Conservation (phyloP, 2,888 invertebrate genomes). For the Fissipunctia ypsillon region DNA sequence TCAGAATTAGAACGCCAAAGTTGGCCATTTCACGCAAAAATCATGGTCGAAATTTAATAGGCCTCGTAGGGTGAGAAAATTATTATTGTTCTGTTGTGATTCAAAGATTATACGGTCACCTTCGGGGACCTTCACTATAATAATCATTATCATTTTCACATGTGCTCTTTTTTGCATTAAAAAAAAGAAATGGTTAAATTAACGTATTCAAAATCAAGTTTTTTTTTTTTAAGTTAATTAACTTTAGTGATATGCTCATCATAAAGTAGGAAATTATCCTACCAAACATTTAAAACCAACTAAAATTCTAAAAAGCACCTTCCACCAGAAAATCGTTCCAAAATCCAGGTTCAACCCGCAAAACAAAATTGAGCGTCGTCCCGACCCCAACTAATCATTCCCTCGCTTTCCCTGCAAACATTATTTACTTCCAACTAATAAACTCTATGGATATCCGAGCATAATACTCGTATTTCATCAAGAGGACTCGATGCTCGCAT, state of each 20-base stretch:
- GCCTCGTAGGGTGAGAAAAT: too few species aligned
- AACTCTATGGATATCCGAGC: slow-evolving; percentile 58
- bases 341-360: slow-evolving; percentile 46
- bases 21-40: too few species aligned
- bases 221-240: not conserved
- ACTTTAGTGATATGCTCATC: not conserved
- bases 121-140: not conserved
- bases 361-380: slow-evolving; percentile 49
- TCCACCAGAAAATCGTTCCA: slow-evolving; percentile 15
- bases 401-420: slow-evolving; percentile 55
- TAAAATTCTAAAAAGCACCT: not conserved
- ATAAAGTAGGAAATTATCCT: not conserved
- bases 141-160: not conserved
- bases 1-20: too few species aligned
- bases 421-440: slow-evolving; percentile 67
- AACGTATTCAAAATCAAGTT: not conserved
- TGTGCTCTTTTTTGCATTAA: not conserved
- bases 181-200: not conserved
- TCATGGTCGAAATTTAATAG: too few species aligned
- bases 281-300: not conserved
- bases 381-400: slow-evolving; percentile 62
- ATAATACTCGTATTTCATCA: slow-evolving; percentile 66
- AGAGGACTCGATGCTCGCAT: slow-evolving; percentile 52
- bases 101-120: too few species aligned
- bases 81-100: too few species aligned